These are phyloP conservation scores for Lydus trimaculatus DNA, from an alignment of 2,888 invertebrate species.

Conservation along the genomic window DNA sequence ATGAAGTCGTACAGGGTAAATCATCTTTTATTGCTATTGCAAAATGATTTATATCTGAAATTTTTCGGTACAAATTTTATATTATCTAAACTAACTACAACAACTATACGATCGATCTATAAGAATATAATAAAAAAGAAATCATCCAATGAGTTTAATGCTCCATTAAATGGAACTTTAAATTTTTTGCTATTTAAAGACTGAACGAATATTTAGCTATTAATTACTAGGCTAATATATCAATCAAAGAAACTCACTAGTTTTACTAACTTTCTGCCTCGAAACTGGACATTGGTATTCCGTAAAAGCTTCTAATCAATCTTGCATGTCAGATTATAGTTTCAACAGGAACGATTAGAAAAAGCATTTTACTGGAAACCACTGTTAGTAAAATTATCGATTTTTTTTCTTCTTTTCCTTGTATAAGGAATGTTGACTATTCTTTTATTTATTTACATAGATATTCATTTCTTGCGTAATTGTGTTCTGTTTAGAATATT, in stretches of 20 bases:
- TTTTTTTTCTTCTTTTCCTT: neutral
- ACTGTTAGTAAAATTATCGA: neutral
- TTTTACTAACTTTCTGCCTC: neutral
- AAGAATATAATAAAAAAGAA: neutral
- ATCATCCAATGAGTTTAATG: neutral
- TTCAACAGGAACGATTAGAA: neutral
- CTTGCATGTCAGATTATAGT: neutral
- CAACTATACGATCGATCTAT: neutral
- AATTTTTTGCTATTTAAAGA: neutral
- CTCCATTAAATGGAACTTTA: too few relatives aligned
- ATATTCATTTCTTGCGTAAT: constrained; percentile 21
- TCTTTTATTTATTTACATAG: neutral
- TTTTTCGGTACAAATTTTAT: too few relatives aligned
- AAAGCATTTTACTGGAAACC: neutral
- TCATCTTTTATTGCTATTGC: neutral
- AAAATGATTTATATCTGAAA: too few relatives aligned
- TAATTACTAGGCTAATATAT: constrained; percentile 1
- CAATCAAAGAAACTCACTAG: constrained; percentile 2
- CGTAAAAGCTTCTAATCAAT: constrained; percentile 4
- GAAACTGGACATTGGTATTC: neutral
- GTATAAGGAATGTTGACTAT: neutral
- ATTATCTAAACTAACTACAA: neutral
- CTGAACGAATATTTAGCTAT: neutral
- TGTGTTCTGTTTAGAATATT: constrained; percentile 29
- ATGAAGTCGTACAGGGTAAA: constrained; percentile 1